Conservation (phyloP, 2,888 invertebrate genomes). For the Labia minor region DNA sequence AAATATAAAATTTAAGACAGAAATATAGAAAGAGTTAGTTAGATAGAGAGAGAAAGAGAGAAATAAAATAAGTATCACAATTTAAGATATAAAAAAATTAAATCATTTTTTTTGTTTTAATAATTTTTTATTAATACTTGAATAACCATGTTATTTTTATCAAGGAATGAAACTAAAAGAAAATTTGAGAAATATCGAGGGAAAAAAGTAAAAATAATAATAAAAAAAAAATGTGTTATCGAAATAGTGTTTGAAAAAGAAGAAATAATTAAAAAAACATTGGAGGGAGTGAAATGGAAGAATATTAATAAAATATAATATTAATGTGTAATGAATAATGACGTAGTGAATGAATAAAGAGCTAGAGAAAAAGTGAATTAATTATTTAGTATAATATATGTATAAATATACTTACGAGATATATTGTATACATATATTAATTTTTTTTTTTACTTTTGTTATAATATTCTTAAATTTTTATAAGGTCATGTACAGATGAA, state of each 20-base stretch:
- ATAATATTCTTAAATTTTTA: slow-evolving; percentile 21
- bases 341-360: slow-evolving; percentile 18
- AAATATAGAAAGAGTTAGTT: too few relatives aligned
- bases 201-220: slow-evolving; percentile 30
- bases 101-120: background rate
- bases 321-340: background rate
- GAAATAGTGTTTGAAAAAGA: slow-evolving; percentile 22
- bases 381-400: slow-evolving; percentile 22
- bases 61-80: background rate
- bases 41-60: slow-evolving; percentile 17
- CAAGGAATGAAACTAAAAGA: slow-evolving; percentile 62
- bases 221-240: slow-evolving; percentile 22
- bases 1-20: too few relatives aligned
- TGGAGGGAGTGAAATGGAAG: slow-evolving; percentile 27
- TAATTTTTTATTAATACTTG: background rate
- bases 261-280: slow-evolving; percentile 29
- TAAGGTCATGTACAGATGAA: slow-evolving; percentile 23
- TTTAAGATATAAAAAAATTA: slow-evolving; percentile 16
- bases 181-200: slow-evolving; percentile 72
- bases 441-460: too few relatives aligned
- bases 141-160: background rate
- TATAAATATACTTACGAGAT: slow-evolving; percentile 18
- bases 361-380: slow-evolving; percentile 24
- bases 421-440: slow-evolving; percentile 16
- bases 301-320: slow-evolving; percentile 25